These are phyloP conservation scores for Dryobotodes eremita DNA, from an alignment of 2,888 invertebrate genomes.

Conservation along the genomic window DNA sequence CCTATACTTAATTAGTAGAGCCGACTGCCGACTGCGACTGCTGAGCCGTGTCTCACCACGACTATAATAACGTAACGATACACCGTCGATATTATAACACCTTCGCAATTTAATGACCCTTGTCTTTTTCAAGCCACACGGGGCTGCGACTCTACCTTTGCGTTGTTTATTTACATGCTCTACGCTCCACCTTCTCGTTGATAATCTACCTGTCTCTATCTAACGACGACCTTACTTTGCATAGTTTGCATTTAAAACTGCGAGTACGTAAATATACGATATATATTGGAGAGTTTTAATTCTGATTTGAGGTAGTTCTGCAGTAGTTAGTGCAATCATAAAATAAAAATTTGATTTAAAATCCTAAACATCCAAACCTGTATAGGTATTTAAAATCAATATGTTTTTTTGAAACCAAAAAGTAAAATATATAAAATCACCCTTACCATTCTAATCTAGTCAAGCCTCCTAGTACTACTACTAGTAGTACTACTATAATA, in stretches of 20 bases:
- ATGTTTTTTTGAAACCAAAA: too few relatives aligned
- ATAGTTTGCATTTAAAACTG: constrained; percentile 47
- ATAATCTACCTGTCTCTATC: constrained; percentile 84
- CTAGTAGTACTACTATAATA: not conserved
- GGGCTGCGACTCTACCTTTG: constrained; percentile 50
- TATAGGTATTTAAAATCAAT: not conserved
- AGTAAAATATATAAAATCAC: not conserved
- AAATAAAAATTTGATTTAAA: not conserved
- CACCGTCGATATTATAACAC: constrained; percentile 67
- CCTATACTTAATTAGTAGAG: constrained; percentile 88
- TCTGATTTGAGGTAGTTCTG: constrained; percentile 9
- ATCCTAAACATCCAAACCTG: not conserved
- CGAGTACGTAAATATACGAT: constrained; percentile 6
- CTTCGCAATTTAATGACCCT: constrained; percentile 64
- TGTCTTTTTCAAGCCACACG: constrained; percentile 51
- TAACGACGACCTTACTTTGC: constrained; percentile 66
- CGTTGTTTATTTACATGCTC: constrained; percentile 80
- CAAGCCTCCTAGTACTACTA: not conserved
- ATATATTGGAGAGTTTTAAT: not conserved
- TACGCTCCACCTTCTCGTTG: constrained; percentile 83
- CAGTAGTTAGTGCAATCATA: not conserved
- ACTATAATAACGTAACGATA: constrained; percentile 60
- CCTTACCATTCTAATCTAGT: not conserved
- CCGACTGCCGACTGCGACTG: constrained; percentile 74
- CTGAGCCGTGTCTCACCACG: constrained; percentile 65